Evolutionary conservation across 1,140 invertebrate genomes (phyloP).

Genomic region (Heterodera schachtii): DNA sequence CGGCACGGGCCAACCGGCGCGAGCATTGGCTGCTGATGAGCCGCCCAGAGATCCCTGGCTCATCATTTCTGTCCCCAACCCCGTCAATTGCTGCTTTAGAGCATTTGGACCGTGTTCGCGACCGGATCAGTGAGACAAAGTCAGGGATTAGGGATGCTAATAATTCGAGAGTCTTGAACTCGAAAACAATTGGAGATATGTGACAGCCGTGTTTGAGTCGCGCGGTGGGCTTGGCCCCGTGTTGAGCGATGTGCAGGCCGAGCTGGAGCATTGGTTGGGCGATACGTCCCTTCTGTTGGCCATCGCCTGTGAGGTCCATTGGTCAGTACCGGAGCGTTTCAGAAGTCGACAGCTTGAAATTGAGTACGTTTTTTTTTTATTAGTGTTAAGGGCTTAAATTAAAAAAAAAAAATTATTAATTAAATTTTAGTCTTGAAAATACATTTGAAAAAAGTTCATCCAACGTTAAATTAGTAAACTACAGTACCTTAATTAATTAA

Average conservation of each 20-base stretch:
- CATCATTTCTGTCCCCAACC: slow-evolving; percentile 11
- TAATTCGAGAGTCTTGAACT: no score
- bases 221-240: slow-evolving; percentile 48
- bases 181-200: slow-evolving; percentile 38
- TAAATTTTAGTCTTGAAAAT: no score
- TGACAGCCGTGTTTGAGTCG: slow-evolving; percentile 57
- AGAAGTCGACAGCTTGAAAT: slow-evolving; percentile 53
- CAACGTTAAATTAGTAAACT: no score
- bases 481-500: no score
- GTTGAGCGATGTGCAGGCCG: slow-evolving; percentile 48
- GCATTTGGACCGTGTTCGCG: slow-evolving; percentile 31
- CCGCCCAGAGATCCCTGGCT: background rate
- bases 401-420: no score
- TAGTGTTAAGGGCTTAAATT: no score
- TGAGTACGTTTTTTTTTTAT: slow-evolving; percentile 42
- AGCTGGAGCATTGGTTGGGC: slow-evolving; percentile 54
- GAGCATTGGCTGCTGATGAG: slow-evolving; percentile 7
- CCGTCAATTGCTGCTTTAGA: slow-evolving; percentile 19
- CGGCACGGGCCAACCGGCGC: background rate
- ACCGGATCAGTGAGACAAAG: slow-evolving; percentile 25
- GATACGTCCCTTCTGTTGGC: slow-evolving; percentile 43
- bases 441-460: no score
- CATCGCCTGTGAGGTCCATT: slow-evolving; percentile 58
- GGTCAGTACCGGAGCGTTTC: slow-evolving; percentile 55
- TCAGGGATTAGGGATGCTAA: background rate